Conservation (phyloP, 2,113 vertebrate genomes). For the Albula glossodonta region DNA sequence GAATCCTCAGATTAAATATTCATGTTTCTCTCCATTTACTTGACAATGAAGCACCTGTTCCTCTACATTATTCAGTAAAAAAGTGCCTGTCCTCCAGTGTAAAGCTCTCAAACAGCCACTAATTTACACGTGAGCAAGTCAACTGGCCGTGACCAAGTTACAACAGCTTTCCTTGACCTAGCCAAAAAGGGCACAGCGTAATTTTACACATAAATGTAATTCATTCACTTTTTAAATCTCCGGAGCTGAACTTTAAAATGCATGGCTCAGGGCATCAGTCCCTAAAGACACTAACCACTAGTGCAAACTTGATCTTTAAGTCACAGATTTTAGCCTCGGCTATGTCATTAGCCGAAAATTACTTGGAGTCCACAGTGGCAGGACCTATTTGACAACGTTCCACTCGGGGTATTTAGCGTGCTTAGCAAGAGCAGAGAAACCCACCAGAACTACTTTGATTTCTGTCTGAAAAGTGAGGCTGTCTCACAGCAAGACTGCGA, state of each 20-base stretch:
- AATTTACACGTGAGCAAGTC: not conserved
- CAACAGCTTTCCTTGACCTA: not conserved
- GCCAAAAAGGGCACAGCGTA: not conserved
- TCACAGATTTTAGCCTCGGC: too few species aligned
- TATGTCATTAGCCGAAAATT: too few species aligned
- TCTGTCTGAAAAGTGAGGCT: too few species aligned
- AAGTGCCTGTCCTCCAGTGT: not conserved
- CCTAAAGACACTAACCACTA: too few species aligned
- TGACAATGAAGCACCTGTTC: not conserved
- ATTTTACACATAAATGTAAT: not conserved
- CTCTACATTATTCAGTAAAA: not conserved
- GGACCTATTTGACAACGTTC: too few species aligned
- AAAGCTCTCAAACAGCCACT: not conserved
- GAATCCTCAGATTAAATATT: not conserved
- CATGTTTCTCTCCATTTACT: not conserved
- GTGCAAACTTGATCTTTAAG: too few species aligned
- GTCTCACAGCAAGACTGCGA: too few species aligned
- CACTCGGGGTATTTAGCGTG: too few species aligned
- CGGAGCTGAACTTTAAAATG: not conserved
- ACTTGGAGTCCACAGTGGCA: too few species aligned
- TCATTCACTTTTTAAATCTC: not conserved
- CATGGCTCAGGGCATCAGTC: not conserved
- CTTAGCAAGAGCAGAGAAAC: too few species aligned
- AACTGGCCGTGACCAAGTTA: not conserved
- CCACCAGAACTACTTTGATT: too few species aligned